phyloP scores from a whole-genome alignment of 2,888 invertebrate genomes.

The Agelastica alni region DNA sequence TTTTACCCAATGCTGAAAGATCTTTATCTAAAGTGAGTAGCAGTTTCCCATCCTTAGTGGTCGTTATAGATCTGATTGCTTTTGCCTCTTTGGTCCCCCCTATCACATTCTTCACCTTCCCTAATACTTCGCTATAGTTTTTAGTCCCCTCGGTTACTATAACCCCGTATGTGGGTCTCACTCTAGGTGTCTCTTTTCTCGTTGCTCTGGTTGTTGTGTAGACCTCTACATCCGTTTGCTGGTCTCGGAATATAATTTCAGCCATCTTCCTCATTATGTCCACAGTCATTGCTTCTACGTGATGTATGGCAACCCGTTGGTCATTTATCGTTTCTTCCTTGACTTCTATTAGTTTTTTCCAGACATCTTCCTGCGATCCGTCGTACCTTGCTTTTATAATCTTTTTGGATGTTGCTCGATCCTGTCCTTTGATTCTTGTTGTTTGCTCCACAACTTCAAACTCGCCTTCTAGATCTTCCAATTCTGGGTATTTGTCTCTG shows the following conservation, averaged over 20 bases:
- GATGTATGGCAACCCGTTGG: constrained; percentile 4
- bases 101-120: background rate
- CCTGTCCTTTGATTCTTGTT: constrained; percentile 1
- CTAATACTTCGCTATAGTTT: background rate
- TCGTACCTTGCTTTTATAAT: constrained; percentile 4
- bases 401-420: background rate
- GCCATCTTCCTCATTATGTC: constrained; percentile 2
- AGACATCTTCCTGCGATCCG: background rate
- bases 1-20: too few relatives aligned
- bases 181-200: background rate
- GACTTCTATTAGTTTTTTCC: constrained; percentile 3
- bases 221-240: background rate
- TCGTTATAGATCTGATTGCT: background rate
- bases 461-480: background rate
- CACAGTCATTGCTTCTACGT: background rate
- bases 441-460: constrained; percentile 15
- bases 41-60: constrained; percentile 2
- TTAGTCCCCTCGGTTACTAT: too few relatives aligned
- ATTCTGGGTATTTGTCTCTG: constrained; percentile 7
- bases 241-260: background rate
- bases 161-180: background rate
- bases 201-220: background rate
- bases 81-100: background rate
- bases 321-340: constrained; percentile 5
- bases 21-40: background rate